Conservation (phyloP, 2,113 vertebrate genomes). For the Pelecanus crispus region DNA sequence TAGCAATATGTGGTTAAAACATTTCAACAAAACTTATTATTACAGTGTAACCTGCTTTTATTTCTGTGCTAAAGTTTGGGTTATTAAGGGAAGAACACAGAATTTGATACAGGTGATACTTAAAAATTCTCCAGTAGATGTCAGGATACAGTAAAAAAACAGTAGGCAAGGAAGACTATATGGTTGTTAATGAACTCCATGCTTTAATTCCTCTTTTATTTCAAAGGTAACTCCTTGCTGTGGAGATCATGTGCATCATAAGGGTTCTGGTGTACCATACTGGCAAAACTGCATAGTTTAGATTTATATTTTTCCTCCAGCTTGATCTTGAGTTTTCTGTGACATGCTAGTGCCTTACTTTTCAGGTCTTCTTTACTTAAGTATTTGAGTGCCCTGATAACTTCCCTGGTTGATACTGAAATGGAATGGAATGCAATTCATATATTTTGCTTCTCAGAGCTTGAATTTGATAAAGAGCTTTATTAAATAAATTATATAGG, state of each 20-base stretch:
- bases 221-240: neutral
- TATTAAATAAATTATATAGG: neutral
- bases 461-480: neutral
- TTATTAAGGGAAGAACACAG: neutral
- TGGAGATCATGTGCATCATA: neutral
- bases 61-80: neutral
- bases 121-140: conserved; percentile 63
- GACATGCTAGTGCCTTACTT: neutral
- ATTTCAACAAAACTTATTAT: neutral
- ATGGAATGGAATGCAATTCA: neutral
- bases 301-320: neutral
- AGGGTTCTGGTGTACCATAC: neutral
- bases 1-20: neutral
- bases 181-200: neutral
- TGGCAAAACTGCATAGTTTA: neutral
- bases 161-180: neutral
- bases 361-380: neutral
- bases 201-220: neutral
- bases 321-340: neutral
- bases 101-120: neutral
- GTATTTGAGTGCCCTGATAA: neutral
- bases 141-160: conserved; percentile 43
- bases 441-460: neutral
- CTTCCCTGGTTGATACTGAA: neutral
- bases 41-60: neutral